Evolutionary conservation across 1,140 invertebrate genomes (phyloP).

Genomic region (Saccostrea glomerata): DNA sequence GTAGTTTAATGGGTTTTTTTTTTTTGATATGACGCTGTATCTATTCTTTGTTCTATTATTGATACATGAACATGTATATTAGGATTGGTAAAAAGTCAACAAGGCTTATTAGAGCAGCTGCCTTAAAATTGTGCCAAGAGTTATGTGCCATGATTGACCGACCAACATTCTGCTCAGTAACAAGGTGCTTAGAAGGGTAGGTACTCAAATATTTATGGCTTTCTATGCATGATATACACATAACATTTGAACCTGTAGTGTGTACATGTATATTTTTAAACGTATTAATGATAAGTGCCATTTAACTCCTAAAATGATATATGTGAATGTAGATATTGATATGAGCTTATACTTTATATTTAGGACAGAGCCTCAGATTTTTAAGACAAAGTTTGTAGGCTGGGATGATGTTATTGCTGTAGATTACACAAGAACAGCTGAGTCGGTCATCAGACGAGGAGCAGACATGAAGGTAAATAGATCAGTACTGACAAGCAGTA

Average conservation of each 20-base stretch:
- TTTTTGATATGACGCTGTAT: too few relatives aligned
- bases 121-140: conserved; percentile 96
- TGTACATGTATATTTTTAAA: too few relatives aligned
- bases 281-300: too few relatives aligned
- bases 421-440: conserved; percentile 98
- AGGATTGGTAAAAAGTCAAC: conserved; percentile 99
- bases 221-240: neutral
- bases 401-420: conserved; percentile 99
- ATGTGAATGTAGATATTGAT: neutral
- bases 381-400: conserved; percentile 97
- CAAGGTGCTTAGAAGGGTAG: conserved; percentile 85
- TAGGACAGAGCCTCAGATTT: conserved; percentile 87
- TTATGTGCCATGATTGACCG: conserved; percentile 93
- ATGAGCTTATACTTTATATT: conserved; percentile 18
- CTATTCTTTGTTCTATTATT: neutral
- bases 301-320: too few relatives aligned
- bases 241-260: too few relatives aligned
- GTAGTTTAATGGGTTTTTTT: too few relatives aligned
- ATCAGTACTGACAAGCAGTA: neutral
- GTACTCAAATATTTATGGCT: conserved; percentile 22
- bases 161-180: conserved; percentile 92
- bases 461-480: conserved; percentile 89
- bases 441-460: conserved; percentile 96
- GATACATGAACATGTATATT: conserved; percentile 24
- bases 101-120: conserved; percentile 95